Evolutionary conservation across 2,797 vertebrate genomes (phyloP).

Genomic region (Rhinatrema bivittatum): DNA sequence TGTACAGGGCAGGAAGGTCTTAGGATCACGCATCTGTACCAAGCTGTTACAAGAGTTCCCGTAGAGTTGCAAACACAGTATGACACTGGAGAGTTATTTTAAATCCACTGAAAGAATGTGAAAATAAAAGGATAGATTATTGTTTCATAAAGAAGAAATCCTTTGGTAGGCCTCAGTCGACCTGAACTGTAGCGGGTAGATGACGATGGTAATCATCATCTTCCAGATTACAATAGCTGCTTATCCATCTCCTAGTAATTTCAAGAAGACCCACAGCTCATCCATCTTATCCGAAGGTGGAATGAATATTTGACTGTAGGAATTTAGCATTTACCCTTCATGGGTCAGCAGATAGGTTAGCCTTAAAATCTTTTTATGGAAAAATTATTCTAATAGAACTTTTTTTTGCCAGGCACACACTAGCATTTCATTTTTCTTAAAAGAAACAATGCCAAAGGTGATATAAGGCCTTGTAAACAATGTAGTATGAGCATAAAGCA

Average conservation of each 20-base stretch:
- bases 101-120: too few relatives aligned
- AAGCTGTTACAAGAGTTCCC: too few relatives aligned
- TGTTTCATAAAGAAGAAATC: conserved; percentile 24
- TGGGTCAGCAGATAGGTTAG: conserved; percentile 51
- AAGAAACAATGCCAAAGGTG: conserved; percentile 29
- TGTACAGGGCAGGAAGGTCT: too few relatives aligned
- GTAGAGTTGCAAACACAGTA: too few relatives aligned
- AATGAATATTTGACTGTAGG: conserved; percentile 43
- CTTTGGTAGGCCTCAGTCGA: conserved; percentile 30
- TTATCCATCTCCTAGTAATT: conserved; percentile 43
- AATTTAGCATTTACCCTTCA: conserved; percentile 62
- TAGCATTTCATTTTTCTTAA: conserved; percentile 38
- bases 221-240: conserved; percentile 28
- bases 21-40: too few relatives aligned
- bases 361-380: conserved; percentile 51
- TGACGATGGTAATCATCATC: conserved; percentile 36
- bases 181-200: conserved; percentile 27
- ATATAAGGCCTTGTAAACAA: conserved; percentile 27
- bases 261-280: conserved; percentile 38
- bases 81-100: too few relatives aligned
- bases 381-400: conserved; percentile 55
- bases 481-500: conserved; percentile 30
- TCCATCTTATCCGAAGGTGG: conserved; percentile 41
- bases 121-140: not conserved
- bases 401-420: conserved; percentile 35